A percentile compares a stretch with the other conserved stretches of the same genome.
These are phyloP conservation scores for Scolopax mira DNA, from an alignment of 2,113 vertebrate species.

Conservation along the genomic window DNA sequence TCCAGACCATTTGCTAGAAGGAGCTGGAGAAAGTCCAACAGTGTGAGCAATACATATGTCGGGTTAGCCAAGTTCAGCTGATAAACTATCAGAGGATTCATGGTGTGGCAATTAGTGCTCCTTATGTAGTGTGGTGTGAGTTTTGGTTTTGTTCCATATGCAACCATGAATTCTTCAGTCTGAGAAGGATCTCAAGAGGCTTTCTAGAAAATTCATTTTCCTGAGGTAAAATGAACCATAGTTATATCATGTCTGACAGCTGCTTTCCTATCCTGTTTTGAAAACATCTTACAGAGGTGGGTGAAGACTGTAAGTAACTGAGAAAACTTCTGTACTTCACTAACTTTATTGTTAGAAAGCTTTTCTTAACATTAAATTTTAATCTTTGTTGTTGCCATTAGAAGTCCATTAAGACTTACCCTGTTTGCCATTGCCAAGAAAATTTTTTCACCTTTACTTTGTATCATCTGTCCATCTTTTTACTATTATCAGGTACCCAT, in stretches of 20 bases:
- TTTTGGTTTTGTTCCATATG: not conserved
- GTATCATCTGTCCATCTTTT: not conserved
- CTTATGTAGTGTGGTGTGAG: not conserved
- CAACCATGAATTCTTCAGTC: not conserved
- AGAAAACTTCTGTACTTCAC: not conserved
- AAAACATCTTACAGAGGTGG: not conserved
- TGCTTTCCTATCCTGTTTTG: not conserved
- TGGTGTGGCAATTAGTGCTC: not conserved
- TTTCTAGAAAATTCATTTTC: not conserved
- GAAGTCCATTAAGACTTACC: not conserved
- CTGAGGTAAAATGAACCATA: not conserved
- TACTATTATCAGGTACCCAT: not conserved
- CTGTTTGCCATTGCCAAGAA: not conserved
- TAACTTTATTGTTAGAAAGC: not conserved
- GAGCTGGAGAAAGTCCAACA: not conserved
- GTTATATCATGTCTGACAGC: not conserved
- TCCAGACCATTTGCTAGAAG: not conserved
- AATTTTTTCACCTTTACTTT: not conserved
- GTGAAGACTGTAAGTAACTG: not conserved
- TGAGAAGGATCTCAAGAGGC: not conserved
- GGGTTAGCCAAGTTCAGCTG: not conserved
- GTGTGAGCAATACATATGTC: not conserved
- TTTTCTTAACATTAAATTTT: not conserved
- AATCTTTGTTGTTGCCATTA: not conserved
- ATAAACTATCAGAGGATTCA: not conserved